Evolutionary conservation across 2,888 invertebrate genomes (phyloP).

Genomic region (Erebia palarica): DNA sequence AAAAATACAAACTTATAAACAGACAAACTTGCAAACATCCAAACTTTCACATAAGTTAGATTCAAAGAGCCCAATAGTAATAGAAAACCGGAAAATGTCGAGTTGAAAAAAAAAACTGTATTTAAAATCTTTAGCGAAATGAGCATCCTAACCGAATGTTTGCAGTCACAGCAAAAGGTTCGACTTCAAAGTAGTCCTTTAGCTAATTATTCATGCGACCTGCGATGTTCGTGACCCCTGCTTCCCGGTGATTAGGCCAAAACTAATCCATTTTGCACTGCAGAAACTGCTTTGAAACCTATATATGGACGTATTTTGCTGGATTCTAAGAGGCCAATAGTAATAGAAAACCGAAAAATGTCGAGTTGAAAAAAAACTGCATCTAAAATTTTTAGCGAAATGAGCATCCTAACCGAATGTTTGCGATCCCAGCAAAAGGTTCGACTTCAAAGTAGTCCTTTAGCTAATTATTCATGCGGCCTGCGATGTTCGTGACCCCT

Average conservation of each 20-base stretch:
- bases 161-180: conserved; percentile 37
- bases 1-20: too few relatives aligned
- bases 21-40: too few relatives aligned
- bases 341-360: background rate
- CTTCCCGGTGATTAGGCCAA: conserved; percentile 61
- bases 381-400: background rate
- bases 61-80: background rate
- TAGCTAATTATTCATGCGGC: conserved; percentile 61
- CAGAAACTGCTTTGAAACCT: too few relatives aligned
- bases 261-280: conserved; percentile 60
- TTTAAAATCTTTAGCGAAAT: background rate
- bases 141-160: conserved; percentile 22
- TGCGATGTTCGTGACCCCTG: conserved; percentile 53
- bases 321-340: background rate
- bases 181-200: conserved; percentile 36
- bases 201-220: conserved; percentile 62
- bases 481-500: conserved; percentile 53
- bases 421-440: conserved; percentile 39
- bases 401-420: conserved; percentile 12
- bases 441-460: conserved; percentile 35
- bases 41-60: background rate
- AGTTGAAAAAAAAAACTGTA: background rate
- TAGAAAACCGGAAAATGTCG: background rate
- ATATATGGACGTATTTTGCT: too few relatives aligned
- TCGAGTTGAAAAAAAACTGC: background rate